These are phyloP conservation scores for Bombus vancouverensis DNA, from an alignment of 1,140 invertebrate species.

Conservation along the genomic window DNA sequence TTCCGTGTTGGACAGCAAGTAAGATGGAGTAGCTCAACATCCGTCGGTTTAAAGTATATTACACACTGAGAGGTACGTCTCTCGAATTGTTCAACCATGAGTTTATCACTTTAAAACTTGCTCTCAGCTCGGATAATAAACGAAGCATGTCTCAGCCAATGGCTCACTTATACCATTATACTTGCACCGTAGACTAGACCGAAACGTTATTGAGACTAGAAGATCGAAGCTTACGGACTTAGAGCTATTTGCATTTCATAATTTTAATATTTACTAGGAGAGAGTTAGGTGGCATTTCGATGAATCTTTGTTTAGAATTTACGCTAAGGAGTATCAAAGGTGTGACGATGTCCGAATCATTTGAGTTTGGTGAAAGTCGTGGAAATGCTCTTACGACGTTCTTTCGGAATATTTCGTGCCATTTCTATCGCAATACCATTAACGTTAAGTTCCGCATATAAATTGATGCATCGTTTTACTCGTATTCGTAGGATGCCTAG, in stretches of 20 bases:
- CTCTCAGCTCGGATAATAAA: background rate
- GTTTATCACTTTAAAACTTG: background rate
- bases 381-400: background rate
- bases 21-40: slow-evolving; percentile 31
- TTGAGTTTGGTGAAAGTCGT: background rate
- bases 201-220: no score
- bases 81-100: background rate
- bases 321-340: no score
- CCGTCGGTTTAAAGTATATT: slow-evolving; percentile 8
- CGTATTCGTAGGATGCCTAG: background rate
- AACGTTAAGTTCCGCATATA: background rate
- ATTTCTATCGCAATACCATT: background rate
- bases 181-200: background rate
- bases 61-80: background rate
- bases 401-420: background rate
- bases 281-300: no score
- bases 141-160: background rate
- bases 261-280: background rate
- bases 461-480: background rate
- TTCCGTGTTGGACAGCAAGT: slow-evolving; percentile 28
- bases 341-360: background rate
- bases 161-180: background rate
- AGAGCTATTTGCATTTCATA: background rate
- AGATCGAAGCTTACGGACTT: background rate
- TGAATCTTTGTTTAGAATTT: background rate